Percentiles rank a stretch among this genome's conserved stretches.
These are phyloP conservation scores for Arctopsyche grandis DNA, from an alignment of 1,140 invertebrate species.

Conservation along the genomic window DNA sequence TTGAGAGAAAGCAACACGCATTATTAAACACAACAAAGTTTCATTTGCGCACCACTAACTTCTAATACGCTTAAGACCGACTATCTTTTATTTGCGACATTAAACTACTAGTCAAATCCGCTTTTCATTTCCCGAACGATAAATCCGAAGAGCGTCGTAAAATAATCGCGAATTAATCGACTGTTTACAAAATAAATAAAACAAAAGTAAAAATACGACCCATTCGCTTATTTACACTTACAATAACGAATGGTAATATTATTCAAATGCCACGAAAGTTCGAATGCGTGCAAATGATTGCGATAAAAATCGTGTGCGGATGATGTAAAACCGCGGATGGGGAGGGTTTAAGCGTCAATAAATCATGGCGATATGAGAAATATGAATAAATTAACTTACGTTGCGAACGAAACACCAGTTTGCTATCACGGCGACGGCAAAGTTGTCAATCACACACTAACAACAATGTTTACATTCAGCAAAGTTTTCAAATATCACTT, in stretches of 20 bases:
- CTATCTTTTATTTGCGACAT: neutral
- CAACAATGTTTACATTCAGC: neutral
- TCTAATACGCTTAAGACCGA: constrained; percentile 12
- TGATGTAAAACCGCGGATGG: neutral
- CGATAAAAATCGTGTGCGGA: neutral
- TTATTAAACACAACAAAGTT: constrained; percentile 19
- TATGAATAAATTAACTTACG: neutral
- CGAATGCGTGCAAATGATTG: neutral
- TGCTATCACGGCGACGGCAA: neutral
- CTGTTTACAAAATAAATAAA: too few relatives aligned
- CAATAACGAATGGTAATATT: neutral
- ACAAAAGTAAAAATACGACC: neutral
- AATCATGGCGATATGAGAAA: neutral
- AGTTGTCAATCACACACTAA: neutral
- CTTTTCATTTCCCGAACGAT: neutral
- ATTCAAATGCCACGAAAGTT: neutral
- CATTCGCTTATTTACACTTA: neutral
- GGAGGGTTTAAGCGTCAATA: neutral
- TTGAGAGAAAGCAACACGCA: neutral
- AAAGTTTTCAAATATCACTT: neutral
- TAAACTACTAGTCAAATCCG: neutral
- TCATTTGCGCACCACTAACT: neutral
- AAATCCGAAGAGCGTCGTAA: too few relatives aligned
- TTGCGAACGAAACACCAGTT: neutral
- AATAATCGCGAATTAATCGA: too few relatives aligned